phyloP scores from a whole-genome alignment of 2,797 vertebrate species.

The Cossypha caffra region DNA sequence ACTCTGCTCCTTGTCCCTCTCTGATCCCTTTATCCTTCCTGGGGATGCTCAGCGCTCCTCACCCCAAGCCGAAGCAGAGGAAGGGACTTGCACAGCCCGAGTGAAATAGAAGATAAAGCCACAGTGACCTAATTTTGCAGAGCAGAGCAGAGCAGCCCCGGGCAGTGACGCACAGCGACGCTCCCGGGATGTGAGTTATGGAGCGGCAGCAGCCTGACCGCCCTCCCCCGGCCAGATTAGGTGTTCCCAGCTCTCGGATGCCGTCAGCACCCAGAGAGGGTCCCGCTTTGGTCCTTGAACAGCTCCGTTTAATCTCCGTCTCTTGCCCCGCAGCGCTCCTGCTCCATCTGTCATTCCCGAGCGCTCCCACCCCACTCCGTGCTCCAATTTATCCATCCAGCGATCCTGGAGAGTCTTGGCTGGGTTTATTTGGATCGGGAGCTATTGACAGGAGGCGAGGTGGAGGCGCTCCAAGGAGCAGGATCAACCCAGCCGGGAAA shows the following conservation, averaged over 20 bases:
- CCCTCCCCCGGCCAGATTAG: not conserved
- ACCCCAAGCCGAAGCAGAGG: not conserved
- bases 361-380: accelerated
- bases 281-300: not conserved
- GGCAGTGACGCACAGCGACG: not conserved
- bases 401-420: accelerated
- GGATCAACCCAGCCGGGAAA: accelerated
- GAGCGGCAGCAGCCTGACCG: not conserved
- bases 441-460: not conserved
- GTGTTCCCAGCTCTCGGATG: accelerated
- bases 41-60: not conserved
- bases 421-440: not conserved
- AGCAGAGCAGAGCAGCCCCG: not conserved
- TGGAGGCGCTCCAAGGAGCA: not conserved
- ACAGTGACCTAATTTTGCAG: not conserved
- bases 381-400: accelerated
- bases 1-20: not conserved
- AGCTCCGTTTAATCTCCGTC: not conserved
- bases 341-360: not conserved
- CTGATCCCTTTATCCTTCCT: not conserved
- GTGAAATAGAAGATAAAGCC: not conserved
- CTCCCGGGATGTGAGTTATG: not conserved
- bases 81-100: not conserved
- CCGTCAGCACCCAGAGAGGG: accelerated
- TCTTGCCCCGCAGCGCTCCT: accelerated